Evolutionary conservation across 1,140 invertebrate species (phyloP).

Genomic region (Radopholus similis): DNA sequence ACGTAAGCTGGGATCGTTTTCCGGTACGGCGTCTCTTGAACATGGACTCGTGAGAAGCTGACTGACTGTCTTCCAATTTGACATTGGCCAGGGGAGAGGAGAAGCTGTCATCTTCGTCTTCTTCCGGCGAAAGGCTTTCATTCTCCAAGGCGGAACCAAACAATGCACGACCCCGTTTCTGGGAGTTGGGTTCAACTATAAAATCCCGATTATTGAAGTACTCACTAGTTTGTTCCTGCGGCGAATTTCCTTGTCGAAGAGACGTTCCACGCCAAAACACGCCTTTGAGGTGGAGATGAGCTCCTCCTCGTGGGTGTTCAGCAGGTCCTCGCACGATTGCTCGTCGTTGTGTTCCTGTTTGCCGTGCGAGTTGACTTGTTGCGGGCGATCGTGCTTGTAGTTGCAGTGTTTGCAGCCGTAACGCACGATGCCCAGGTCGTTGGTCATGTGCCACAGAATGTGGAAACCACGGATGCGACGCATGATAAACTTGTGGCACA

Average conservation of each 20-base stretch:
- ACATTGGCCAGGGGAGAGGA: no score
- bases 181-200: not conserved
- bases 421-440: slow-evolving; percentile 54
- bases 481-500: slow-evolving; percentile 46
- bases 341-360: slow-evolving; percentile 47
- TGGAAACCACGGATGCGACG: slow-evolving; percentile 53
- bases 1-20: not conserved
- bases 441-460: slow-evolving; percentile 53
- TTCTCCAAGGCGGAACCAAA: not conserved
- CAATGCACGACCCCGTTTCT: not conserved
- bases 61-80: no score
- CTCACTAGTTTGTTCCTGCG: slow-evolving; percentile 16
- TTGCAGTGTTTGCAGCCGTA: slow-evolving; percentile 50
- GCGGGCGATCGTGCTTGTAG: slow-evolving; percentile 54
- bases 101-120: no score
- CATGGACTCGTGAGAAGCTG: no score
- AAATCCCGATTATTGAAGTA: not conserved
- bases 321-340: slow-evolving; percentile 40
- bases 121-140: no score
- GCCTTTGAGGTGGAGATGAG: slow-evolving; percentile 52
- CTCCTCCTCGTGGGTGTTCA: slow-evolving; percentile 48
- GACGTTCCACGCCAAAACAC: slow-evolving; percentile 52
- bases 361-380: slow-evolving; percentile 50
- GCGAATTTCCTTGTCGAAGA: slow-evolving; percentile 42
- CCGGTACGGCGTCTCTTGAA: not conserved